These are phyloP conservation scores for Gorilla gorilla DNA, from an alignment of 2,113 vertebrate species.

Conservation along the genomic window DNA sequence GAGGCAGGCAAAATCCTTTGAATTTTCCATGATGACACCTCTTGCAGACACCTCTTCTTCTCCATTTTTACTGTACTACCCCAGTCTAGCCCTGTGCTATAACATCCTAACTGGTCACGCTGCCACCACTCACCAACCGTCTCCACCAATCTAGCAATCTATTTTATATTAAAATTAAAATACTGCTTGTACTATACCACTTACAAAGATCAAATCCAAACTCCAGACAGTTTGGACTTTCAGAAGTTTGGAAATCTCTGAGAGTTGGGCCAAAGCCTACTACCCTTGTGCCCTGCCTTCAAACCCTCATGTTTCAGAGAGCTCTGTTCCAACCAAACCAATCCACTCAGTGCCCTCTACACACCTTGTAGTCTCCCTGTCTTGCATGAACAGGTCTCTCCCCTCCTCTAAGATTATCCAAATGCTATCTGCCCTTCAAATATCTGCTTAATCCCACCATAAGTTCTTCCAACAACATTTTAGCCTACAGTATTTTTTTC, in stretches of 20 bases:
- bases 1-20: neutral
- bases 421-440: neutral
- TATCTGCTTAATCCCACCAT: neutral
- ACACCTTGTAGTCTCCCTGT: neutral
- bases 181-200: neutral
- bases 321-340: neutral
- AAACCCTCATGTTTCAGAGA: neutral
- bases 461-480: neutral
- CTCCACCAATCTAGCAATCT: neutral
- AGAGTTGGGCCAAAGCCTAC: neutral
- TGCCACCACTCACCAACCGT: neutral
- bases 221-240: neutral
- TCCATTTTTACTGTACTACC: neutral
- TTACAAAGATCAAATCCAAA: constrained; percentile 29
- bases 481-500: neutral
- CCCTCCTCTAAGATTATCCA: neutral
- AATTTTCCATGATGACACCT: neutral
- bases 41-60: neutral
- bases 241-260: neutral
- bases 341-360: neutral
- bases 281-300: neutral
- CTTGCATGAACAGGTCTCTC: neutral
- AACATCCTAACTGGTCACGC: neutral
- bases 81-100: neutral
- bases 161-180: neutral